Evolutionary conservation across 2,888 invertebrate species (phyloP).

Genomic region (Colostygia pectinataria): DNA sequence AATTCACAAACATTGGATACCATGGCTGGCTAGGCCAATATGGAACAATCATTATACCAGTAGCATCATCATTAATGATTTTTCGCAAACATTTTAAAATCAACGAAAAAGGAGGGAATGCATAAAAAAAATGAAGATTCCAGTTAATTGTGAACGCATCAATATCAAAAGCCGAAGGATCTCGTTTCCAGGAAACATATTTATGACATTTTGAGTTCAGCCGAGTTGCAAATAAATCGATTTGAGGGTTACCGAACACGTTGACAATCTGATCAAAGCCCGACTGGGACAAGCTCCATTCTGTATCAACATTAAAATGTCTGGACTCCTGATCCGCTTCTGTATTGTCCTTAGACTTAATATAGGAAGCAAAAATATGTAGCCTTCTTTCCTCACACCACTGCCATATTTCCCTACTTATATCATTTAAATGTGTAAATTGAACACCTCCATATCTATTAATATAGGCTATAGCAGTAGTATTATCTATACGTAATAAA

Average conservation of each 20-base stretch:
- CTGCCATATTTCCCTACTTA: neutral
- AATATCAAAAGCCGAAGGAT: neutral
- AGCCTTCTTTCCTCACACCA: neutral
- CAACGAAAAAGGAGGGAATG: neutral
- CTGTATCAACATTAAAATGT: neutral
- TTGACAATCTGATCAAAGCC: neutral
- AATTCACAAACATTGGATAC: neutral
- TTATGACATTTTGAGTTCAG: neutral
- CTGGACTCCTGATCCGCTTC: neutral
- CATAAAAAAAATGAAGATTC: neutral
- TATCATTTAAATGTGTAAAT: neutral
- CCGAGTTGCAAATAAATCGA: neutral
- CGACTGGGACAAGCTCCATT: neutral
- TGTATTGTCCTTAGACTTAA: neutral
- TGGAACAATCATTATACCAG: neutral
- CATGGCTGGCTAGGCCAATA: conserved; percentile 2
- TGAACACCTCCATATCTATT: neutral
- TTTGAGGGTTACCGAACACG: neutral
- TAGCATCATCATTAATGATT: neutral
- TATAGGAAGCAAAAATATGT: neutral
- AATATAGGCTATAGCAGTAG: neutral
- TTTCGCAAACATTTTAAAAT: neutral
- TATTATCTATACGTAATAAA: neutral
- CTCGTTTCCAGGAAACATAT: conserved; percentile 1
- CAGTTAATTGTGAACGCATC: neutral